A percentile compares a stretch with the other conserved stretches of the same genome.
Conservation (phyloP, 2,113 vertebrate genomes). For the Varanus salvator region DNA sequence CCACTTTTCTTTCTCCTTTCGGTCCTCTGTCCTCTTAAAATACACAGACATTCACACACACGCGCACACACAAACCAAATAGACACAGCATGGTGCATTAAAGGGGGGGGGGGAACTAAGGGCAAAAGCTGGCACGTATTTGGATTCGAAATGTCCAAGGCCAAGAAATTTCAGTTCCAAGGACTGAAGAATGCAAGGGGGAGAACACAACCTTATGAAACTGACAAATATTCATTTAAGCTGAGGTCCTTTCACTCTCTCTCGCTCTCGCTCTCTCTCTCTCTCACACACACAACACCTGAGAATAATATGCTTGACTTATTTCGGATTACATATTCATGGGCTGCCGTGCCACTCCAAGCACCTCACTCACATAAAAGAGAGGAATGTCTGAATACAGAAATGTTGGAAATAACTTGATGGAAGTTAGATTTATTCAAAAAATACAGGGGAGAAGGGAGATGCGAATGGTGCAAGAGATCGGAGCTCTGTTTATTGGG, state of each 20-base stretch:
- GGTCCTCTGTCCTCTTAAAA: background rate
- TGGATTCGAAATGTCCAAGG: background rate
- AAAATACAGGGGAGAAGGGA: background rate
- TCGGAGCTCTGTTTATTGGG: conserved; percentile 22
- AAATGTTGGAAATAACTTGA: background rate
- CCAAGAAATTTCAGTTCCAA: background rate
- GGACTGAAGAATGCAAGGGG: background rate
- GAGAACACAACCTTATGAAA: background rate
- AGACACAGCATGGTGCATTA: background rate
- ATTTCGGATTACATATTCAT: too few relatives aligned
- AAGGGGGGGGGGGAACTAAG: too few relatives aligned
- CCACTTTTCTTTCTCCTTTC: background rate
- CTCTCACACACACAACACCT: background rate
- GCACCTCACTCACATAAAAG: too few relatives aligned
- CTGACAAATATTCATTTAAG: background rate
- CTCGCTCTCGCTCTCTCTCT: too few relatives aligned
- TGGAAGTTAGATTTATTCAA: background rate
- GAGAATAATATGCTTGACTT: background rate
- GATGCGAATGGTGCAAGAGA: background rate
- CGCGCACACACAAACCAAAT: background rate
- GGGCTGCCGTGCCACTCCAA: background rate
- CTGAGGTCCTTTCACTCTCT: background rate
- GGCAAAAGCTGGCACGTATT: background rate
- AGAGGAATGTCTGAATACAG: background rate
- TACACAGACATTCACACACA: background rate